Evolutionary conservation across 2,113 vertebrate species (phyloP).

Genomic region (Herpetotheres cachinnans): DNA sequence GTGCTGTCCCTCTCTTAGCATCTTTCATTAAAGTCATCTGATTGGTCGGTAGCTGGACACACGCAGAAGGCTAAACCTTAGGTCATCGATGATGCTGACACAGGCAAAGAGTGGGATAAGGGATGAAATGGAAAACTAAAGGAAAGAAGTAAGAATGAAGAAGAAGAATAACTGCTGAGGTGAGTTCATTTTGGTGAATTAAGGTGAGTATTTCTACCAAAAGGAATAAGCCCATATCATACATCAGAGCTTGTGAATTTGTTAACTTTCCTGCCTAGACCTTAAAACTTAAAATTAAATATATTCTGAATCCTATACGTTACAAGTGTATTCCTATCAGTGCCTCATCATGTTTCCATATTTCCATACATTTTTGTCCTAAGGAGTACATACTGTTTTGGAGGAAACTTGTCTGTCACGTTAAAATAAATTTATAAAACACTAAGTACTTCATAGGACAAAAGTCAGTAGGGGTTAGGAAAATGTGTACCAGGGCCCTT

Average conservation of each 20-base stretch:
- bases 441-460: not conserved
- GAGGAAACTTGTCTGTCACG: not conserved
- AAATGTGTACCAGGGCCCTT: not conserved
- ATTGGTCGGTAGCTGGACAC: not conserved
- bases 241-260: not conserved
- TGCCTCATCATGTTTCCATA: not conserved
- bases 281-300: not conserved
- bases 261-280: not conserved
- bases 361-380: not conserved
- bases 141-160: not conserved
- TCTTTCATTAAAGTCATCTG: not conserved
- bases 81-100: not conserved
- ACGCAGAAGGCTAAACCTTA: not conserved
- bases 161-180: not conserved
- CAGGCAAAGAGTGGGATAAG: not conserved
- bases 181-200: not conserved
- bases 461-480: not conserved
- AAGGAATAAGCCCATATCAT: not conserved
- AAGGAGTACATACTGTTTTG: no score
- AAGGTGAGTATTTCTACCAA: not conserved
- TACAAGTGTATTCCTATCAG: not conserved
- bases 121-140: not conserved
- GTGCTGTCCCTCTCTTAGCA: not conserved
- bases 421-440: not conserved
- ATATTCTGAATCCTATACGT: not conserved